Evolutionary conservation across 2,888 invertebrate species (phyloP).

Genomic region (Eupsilia transversa): DNA sequence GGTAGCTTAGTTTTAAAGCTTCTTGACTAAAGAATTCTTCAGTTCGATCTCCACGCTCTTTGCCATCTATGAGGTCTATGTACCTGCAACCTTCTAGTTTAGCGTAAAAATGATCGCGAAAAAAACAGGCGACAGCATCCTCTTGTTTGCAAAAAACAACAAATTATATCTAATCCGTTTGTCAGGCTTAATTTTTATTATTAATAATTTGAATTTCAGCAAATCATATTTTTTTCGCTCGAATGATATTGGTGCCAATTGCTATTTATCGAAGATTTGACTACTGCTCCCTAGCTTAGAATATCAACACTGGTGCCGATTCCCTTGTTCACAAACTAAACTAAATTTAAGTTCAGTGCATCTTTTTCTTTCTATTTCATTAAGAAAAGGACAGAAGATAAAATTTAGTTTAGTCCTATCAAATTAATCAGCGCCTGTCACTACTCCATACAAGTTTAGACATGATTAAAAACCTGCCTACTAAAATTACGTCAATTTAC

Average conservation of each 20-base stretch:
- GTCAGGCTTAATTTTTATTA: background rate
- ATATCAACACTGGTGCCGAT: too few species aligned
- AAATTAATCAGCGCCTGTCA: too few species aligned
- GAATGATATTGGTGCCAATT: background rate
- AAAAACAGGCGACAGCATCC: background rate
- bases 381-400: too few species aligned
- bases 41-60: background rate
- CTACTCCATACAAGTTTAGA: too few species aligned
- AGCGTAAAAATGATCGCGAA: background rate
- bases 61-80: background rate
- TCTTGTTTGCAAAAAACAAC: background rate
- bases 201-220: background rate
- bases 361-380: too few species aligned
- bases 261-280: too few species aligned
- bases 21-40: background rate
- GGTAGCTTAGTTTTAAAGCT: background rate
- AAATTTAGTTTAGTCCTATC: too few species aligned
- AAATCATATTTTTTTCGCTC: background rate
- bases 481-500: too few species aligned
- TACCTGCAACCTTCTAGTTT: background rate
- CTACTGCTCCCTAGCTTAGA: too few species aligned
- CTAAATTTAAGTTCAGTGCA: too few species aligned
- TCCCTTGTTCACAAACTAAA: too few species aligned
- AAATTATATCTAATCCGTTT: background rate
- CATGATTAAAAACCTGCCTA: too few species aligned